Evolutionary conservation across 2,113 vertebrate species (phyloP).

Genomic region (Salvelinus namaycush): DNA sequence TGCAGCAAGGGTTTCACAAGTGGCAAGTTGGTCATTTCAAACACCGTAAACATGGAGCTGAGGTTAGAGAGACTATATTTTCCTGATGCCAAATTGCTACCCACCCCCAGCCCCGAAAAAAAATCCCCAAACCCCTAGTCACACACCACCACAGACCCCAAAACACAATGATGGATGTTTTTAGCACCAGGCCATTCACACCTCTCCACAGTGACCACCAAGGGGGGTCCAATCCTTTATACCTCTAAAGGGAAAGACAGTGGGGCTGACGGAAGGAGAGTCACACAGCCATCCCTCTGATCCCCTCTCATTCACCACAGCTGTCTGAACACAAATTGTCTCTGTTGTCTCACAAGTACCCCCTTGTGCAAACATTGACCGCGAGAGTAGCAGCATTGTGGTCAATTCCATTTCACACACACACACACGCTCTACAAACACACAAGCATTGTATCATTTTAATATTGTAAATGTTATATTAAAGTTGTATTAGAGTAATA

Average conservation of each 20-base stretch:
- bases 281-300: slow-evolving; percentile 9
- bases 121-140: slow-evolving; percentile 22
- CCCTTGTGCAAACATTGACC: neutral
- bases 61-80: slow-evolving; percentile 24
- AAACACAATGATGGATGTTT: slow-evolving; percentile 42
- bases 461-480: no score
- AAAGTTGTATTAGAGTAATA: no score
- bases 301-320: slow-evolving; percentile 37
- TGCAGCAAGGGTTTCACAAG: slow-evolving; percentile 34
- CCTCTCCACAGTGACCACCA: slow-evolving; percentile 59
- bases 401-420: slow-evolving; percentile 18
- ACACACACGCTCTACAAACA: no score
- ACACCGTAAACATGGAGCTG: slow-evolving; percentile 27
- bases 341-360: slow-evolving; percentile 39
- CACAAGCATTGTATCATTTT: no score
- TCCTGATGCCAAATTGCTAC: slow-evolving; percentile 40
- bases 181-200: slow-evolving; percentile 67
- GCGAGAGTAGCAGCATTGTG: slow-evolving; percentile 3
- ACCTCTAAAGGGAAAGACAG: slow-evolving; percentile 63
- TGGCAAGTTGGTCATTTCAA: slow-evolving; percentile 36
- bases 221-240: slow-evolving; percentile 60
- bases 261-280: slow-evolving; percentile 18
- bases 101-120: slow-evolving; percentile 6
- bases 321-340: slow-evolving; percentile 50
- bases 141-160: slow-evolving; percentile 33